These are phyloP conservation scores for Aurelia aurita complex sp. Pacific DNA, from an alignment of 30 jellyfish, hydroid and myxozoan species.

Conservation along the genomic window DNA sequence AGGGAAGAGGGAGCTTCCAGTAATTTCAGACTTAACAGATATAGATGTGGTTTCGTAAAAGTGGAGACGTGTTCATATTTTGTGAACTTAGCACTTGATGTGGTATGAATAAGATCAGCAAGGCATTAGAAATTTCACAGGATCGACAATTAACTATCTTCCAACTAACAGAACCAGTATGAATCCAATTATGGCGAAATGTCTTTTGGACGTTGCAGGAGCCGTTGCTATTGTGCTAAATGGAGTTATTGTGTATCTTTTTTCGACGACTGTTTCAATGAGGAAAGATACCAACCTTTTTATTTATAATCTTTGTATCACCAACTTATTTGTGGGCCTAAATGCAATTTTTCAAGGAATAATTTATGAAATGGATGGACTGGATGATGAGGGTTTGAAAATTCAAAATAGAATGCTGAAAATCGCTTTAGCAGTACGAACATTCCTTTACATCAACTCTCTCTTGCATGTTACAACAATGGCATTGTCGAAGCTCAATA, in stretches of 20 bases:
- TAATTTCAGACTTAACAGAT: no score
- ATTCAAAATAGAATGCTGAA: background rate
- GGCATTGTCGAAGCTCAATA: constrained; percentile 9
- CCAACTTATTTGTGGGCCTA: constrained; percentile 11
- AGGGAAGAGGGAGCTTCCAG: no score
- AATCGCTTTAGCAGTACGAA: constrained; percentile 23
- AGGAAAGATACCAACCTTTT: constrained; percentile 25
- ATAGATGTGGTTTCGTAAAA: no score
- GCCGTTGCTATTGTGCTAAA: background rate
- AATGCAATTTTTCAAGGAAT: constrained; percentile 39
- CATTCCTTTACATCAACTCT: constrained; percentile 25
- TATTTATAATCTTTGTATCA: constrained; percentile 9
- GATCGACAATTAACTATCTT: no score
- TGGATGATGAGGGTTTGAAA: background rate
- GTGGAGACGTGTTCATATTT: no score
- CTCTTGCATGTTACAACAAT: constrained; percentile 15
- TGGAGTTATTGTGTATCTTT: background rate
- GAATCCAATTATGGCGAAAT: no score
- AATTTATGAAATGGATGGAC: constrained; percentile 5
- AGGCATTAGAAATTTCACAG: no score
- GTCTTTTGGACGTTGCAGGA: no score
- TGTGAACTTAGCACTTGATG: no score
- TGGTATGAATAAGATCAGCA: no score
- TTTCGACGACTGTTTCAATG: background rate
- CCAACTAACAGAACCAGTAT: no score